phyloP scores from a whole-genome alignment of 2,797 vertebrate genomes.

The Hippocampus kuda region DNA sequence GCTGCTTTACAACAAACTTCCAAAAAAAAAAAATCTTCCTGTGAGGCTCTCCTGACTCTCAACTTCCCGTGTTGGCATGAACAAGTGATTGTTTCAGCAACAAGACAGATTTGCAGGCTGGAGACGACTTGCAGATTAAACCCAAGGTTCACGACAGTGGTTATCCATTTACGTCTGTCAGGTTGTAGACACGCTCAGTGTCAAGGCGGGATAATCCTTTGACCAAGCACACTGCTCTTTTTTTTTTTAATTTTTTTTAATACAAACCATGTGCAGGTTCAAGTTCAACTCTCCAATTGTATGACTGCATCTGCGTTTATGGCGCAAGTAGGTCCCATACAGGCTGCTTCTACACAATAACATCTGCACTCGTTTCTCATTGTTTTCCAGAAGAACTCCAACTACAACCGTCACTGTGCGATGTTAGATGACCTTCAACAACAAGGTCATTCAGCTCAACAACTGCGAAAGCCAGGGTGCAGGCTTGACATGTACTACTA shows the following conservation, averaged over 20 bases:
- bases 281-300: not conserved
- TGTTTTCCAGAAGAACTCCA: not conserved
- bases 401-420: too few relatives aligned
- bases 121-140: not conserved
- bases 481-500: too few relatives aligned
- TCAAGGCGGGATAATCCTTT: not conserved
- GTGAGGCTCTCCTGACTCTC: not conserved
- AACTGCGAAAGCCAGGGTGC: too few relatives aligned
- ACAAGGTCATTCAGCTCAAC: too few relatives aligned
- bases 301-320: not conserved
- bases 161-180: not conserved
- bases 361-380: not conserved
- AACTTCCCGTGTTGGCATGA: not conserved
- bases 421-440: too few relatives aligned
- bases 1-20: constrained; percentile 2
- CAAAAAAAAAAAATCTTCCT: not conserved
- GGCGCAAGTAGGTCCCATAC: not conserved
- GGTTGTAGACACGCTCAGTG: not conserved
- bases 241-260: not conserved
- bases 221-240: not conserved
- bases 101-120: not conserved
- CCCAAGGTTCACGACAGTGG: not conserved
- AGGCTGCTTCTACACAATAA: not conserved
- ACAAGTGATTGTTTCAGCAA: not conserved
- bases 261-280: not conserved